Conservation (phyloP, 2,888 invertebrate species). For the Drosophila prostipennis region DNA sequence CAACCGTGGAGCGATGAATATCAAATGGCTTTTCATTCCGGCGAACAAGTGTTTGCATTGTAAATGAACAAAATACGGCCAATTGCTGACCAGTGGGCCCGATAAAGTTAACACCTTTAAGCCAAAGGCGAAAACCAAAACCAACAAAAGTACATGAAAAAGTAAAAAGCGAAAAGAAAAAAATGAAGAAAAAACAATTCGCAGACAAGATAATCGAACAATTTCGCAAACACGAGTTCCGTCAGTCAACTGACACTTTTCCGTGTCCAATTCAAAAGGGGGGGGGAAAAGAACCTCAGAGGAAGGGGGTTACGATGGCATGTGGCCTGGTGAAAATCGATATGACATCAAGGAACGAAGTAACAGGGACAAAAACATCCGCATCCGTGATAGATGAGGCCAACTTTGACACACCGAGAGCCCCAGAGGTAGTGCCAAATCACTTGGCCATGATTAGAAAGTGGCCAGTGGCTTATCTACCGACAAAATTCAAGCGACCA, state of each 20-base stretch:
- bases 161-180: constrained; percentile 5
- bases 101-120: constrained; percentile 80
- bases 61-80: constrained; percentile 46
- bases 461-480: constrained; percentile 34
- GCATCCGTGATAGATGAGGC: constrained; percentile 58
- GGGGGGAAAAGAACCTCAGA: not conserved
- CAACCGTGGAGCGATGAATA: constrained; percentile 45
- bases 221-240: constrained; percentile 70
- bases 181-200: constrained; percentile 24
- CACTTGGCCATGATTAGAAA: constrained; percentile 60
- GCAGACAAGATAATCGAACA: constrained; percentile 49
- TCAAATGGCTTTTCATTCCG: constrained; percentile 66
- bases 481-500: constrained; percentile 22
- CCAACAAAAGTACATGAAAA: constrained; percentile 27
- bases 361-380: constrained; percentile 61
- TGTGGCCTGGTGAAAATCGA: constrained; percentile 69
- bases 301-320: constrained; percentile 2
- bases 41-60: constrained; percentile 70
- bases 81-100: constrained; percentile 35
- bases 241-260: constrained; percentile 72
- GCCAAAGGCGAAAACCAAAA: constrained; percentile 64
- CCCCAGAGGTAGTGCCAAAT: constrained; percentile 51
- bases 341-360: constrained; percentile 68
- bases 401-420: constrained; percentile 52
- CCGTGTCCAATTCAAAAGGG: constrained; percentile 62